These are phyloP conservation scores for Zelleria hepariella DNA, from an alignment of 2,888 invertebrate species.

Conservation along the genomic window DNA sequence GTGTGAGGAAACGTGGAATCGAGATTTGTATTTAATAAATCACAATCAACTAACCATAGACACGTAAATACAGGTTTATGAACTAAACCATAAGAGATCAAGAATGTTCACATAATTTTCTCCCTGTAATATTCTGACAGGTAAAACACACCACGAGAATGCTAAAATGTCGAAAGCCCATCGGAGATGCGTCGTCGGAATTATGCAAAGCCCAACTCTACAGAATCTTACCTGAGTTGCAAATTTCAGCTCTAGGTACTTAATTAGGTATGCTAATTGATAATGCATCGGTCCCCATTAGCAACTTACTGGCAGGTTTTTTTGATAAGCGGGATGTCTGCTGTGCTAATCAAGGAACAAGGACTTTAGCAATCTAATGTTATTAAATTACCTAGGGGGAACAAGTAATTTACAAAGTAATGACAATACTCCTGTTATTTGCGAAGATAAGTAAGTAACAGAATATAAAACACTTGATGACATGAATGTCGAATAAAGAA, in stretches of 20 bases:
- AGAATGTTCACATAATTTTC: neutral
- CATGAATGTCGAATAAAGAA: too few relatives aligned
- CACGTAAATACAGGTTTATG: neutral
- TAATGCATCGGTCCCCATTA: conserved; percentile 32
- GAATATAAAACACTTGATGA: neutral
- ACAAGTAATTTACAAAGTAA: conserved; percentile 19
- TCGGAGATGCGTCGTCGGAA: neutral
- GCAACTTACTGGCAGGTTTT: too few relatives aligned
- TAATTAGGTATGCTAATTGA: too few relatives aligned
- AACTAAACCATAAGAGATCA: neutral
- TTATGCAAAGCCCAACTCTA: conserved; percentile 2
- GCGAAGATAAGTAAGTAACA: neutral
- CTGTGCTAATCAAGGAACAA: too few relatives aligned
- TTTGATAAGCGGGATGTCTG: too few relatives aligned
- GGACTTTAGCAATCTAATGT: too few relatives aligned
- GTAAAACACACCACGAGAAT: neutral
- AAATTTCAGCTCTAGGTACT: conserved; percentile 28
- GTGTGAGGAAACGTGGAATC: too few relatives aligned
- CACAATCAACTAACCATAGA: too few relatives aligned
- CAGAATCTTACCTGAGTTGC: conserved; percentile 5
- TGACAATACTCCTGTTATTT: conserved; percentile 8
- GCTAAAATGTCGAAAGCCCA: neutral
- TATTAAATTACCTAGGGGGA: too few relatives aligned
- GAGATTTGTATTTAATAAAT: too few relatives aligned
- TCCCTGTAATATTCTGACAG: neutral